Evolutionary conservation across 2,888 invertebrate genomes (phyloP), one percentile per base, ranked within the genome.

Genomic region (Aporophyla nigra): DNA sequence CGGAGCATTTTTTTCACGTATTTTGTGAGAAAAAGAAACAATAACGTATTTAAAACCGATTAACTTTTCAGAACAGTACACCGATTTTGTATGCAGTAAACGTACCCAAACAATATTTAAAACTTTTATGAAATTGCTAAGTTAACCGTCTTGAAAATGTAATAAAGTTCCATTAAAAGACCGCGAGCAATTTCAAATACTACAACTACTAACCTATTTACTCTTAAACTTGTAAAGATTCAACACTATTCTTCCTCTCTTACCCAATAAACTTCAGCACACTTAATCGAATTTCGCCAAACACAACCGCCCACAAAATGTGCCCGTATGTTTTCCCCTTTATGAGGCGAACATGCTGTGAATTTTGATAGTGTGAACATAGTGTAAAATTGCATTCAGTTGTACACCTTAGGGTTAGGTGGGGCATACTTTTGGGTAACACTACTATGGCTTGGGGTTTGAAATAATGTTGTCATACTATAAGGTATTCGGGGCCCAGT

Each of bases 301-400:
- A 16, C 67, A 63, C 67, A 63, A 54, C 65, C 71, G 80, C 33
- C 14, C 76, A 69, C 71, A 86, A 87, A 72, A 73, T 40, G n/a
- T 24, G 2, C 58, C 86, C 90, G 86, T 93, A 88, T 92, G 88
- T 93, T 89, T 87, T 74, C 80, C 78, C 63, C 87, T 91, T 91
- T 91, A 91, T 92, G 90, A 90, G 90, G 86, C 90, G 90, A 91
- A 90, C 95, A 92, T 90, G 95, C 93, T 93, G 93, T 92, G 95
- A 94, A 94, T 95, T 93, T 93, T 94, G 95, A 95, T 95, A 88
- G 92, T 90, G 89, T 88, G 90, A 88, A 88, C 89, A 88, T 91
- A 92, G 94, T 92, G 93, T 93, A 92, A 94, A 94, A 95, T 94
- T 94, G 93, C 93, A 92, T 95, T 94, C 92, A 93, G 90, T 69